phyloP scores from a whole-genome alignment of 2,797 vertebrate species.

The Manis pentadactyla region DNA sequence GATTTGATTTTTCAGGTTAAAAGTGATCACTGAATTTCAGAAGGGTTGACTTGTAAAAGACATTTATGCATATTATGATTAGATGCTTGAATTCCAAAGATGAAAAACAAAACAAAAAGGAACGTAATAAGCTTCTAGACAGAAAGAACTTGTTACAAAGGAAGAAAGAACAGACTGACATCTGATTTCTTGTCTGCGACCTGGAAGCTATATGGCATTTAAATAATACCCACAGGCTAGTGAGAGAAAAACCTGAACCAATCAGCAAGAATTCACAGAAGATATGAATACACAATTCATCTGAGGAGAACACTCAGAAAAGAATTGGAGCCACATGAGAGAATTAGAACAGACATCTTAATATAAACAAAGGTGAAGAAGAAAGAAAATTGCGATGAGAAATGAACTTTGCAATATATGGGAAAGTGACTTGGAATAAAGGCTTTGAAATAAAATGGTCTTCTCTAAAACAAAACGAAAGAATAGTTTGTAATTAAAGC shows the following conservation, averaged over 20 bases:
- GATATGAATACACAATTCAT: background rate
- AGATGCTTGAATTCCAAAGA: background rate
- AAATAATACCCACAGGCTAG: constrained; percentile 12
- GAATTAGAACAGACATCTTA: constrained; percentile 1
- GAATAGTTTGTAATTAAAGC: background rate
- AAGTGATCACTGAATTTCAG: background rate
- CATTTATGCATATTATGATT: background rate
- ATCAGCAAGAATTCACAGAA: background rate
- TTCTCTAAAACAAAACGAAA: background rate
- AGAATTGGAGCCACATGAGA: background rate
- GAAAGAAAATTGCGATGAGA: background rate
- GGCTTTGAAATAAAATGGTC: constrained; percentile 14
- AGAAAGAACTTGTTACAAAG: background rate
- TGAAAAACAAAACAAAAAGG: background rate
- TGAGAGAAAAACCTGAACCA: background rate
- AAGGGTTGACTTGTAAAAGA: background rate
- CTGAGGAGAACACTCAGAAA: background rate
- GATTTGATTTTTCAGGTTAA: background rate
- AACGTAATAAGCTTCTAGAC: background rate
- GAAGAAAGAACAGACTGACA: background rate
- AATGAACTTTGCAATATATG: background rate
- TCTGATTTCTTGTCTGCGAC: constrained; percentile 4
- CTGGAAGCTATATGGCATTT: background rate
- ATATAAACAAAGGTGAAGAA: background rate
- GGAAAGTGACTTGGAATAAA: background rate